Conservation (phyloP, 2,113 vertebrate genomes). For the Thermophis baileyi region DNA sequence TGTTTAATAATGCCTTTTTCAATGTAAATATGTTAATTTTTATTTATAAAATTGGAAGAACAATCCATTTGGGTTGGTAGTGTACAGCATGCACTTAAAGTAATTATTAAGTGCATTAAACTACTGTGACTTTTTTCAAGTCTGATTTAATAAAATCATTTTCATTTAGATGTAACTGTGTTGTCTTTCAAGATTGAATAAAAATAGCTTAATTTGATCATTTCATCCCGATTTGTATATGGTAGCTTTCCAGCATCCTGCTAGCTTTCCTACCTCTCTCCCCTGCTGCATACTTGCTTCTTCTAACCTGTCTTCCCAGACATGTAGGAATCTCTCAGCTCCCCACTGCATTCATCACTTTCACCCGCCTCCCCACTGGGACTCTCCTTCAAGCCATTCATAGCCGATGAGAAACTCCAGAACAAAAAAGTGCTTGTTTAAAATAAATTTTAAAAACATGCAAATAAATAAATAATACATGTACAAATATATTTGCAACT, state of each 20-base stretch:
- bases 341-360: background rate
- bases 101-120: constrained; percentile 79
- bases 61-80: constrained; percentile 98
- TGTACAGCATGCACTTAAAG: constrained; percentile 82
- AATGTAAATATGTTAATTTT: constrained; percentile 83
- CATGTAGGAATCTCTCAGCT: background rate
- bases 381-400: background rate
- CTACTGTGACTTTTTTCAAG: constrained; percentile 99
- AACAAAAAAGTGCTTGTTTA: background rate
- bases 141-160: constrained; percentile 97
- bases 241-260: background rate
- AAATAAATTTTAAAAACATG: background rate
- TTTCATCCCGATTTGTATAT: background rate
- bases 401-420: background rate
- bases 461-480: background rate
- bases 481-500: background rate
- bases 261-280: background rate
- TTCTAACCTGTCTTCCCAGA: background rate
- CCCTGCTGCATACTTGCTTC: background rate
- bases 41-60: constrained; percentile 91
- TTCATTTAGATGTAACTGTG: constrained; percentile 48
- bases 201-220: background rate
- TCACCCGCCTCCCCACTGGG: background rate
- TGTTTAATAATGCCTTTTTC: constrained; percentile 66
- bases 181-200: constrained; percentile 4